These are phyloP conservation scores for Umimayanthus kanabou DNA, from an alignment of 92 coral and sea anemone genomes.

Conservation along the genomic window DNA sequence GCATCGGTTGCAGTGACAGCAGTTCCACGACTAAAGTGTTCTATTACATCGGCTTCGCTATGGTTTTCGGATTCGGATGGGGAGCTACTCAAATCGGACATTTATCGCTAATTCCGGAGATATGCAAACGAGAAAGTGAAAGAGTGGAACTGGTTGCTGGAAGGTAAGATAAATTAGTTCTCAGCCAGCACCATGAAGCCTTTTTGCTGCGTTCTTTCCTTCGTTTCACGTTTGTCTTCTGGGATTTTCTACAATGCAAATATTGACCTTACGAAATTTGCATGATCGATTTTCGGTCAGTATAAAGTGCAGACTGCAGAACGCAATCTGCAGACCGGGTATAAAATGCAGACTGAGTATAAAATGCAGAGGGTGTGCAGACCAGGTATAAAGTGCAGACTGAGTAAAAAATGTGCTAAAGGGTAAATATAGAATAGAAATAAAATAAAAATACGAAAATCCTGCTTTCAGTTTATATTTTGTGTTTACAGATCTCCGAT, in stretches of 20 bases:
- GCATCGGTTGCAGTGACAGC: conserved; percentile 62
- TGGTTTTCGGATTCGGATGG: conserved; percentile 76
- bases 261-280: neutral
- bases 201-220: neutral
- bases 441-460: too few relatives aligned
- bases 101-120: conserved; percentile 72
- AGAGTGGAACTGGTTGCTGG: conserved; percentile 67
- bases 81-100: conserved; percentile 79
- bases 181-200: neutral
- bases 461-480: too few relatives aligned
- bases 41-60: conserved; percentile 63
- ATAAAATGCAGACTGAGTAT: too few relatives aligned
- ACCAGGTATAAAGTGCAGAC: too few relatives aligned
- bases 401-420: too few relatives aligned
- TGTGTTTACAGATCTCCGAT: too few relatives aligned
- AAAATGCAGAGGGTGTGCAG: too few relatives aligned
- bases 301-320: too few relatives aligned
- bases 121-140: conserved; percentile 58
- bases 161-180: conserved; percentile 44
- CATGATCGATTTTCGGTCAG: neutral
- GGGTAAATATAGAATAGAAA: too few relatives aligned
- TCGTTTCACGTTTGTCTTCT: neutral
- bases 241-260: neutral
- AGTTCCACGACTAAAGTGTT: conserved; percentile 46
- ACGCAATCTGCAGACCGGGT: too few relatives aligned